A percentile compares a stretch with the other conserved stretches of the same genome.
Evolutionary conservation across 2,888 invertebrate genomes (phyloP).

Genomic region (Apamea crenata): DNA sequence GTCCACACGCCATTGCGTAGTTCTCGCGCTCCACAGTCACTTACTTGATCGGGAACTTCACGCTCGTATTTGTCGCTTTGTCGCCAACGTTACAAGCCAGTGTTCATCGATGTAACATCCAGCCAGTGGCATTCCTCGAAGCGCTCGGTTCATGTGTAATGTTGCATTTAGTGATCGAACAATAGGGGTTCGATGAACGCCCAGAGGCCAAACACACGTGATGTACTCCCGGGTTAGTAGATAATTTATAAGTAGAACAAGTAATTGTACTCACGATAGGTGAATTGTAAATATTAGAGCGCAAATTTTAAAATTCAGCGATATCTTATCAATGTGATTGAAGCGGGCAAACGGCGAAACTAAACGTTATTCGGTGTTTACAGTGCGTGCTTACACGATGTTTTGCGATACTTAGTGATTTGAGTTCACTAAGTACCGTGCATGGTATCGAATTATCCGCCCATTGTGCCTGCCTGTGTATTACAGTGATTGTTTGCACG

Average conservation of each 20-base stretch:
- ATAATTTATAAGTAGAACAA: slow-evolving; percentile 56
- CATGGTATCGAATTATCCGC: slow-evolving; percentile 72
- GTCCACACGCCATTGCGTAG: slow-evolving; percentile 73
- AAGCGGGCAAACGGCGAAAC: slow-evolving; percentile 70
- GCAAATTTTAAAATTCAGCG: slow-evolving; percentile 68
- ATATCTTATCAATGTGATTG: slow-evolving; percentile 83
- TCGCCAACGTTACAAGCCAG: slow-evolving; percentile 64
- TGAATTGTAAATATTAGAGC: slow-evolving; percentile 73
- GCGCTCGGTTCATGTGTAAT: slow-evolving; percentile 69
- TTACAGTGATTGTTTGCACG: slow-evolving; percentile 64
- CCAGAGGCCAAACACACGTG: slow-evolving; percentile 74
- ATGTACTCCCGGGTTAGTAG: slow-evolving; percentile 81
- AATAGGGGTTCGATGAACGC: slow-evolving; percentile 81
- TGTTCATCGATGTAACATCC: slow-evolving; percentile 75
- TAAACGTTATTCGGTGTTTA: slow-evolving; percentile 72
- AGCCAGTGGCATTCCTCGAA: slow-evolving; percentile 68
- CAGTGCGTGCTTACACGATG: slow-evolving; percentile 77
- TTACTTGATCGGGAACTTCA: slow-evolving; percentile 77
- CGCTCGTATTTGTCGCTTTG: slow-evolving; percentile 78
- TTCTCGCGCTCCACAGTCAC: slow-evolving; percentile 77
- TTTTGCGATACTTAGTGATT: slow-evolving; percentile 74
- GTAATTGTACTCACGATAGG: slow-evolving; percentile 55
- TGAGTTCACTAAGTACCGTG: slow-evolving; percentile 68
- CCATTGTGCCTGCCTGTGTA: slow-evolving; percentile 71
- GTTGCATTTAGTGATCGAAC: slow-evolving; percentile 69